These are phyloP conservation scores for Mustelus asterias DNA, from an alignment of 2,113 vertebrate species.

Conservation along the genomic window DNA sequence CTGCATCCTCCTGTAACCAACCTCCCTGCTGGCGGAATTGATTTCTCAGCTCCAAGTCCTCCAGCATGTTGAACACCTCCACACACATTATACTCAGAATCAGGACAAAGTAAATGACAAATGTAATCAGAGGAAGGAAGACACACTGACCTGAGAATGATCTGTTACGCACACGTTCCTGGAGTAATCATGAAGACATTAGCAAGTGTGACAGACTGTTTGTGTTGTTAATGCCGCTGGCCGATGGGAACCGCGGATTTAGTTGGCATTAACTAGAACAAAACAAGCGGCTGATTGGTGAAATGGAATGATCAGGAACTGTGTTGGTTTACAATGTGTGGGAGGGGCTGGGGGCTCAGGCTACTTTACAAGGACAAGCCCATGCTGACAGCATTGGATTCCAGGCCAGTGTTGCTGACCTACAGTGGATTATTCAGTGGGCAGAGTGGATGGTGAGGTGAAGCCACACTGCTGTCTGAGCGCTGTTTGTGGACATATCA, in stretches of 20 bases:
- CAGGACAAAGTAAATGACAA: not conserved
- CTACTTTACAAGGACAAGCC: not conserved
- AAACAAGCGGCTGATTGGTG: not conserved
- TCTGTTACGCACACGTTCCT: not conserved
- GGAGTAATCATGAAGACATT: not conserved
- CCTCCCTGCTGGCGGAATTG: not conserved
- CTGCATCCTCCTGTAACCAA: not conserved
- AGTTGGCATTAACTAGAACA: constrained; percentile 21
- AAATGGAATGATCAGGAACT: not conserved
- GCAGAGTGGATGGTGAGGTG: not conserved
- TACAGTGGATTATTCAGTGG: not conserved
- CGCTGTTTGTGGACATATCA: not conserved
- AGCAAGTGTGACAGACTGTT: not conserved
- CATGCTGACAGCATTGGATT: constrained; percentile 9
- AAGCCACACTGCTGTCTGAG: not conserved
- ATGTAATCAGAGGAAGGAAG: not conserved
- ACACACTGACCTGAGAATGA: not conserved
- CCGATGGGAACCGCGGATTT: not conserved
- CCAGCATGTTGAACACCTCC: not conserved
- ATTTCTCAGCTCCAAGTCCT: not conserved
- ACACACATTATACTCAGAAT: not conserved
- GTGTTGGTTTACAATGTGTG: not conserved
- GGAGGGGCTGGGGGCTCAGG: not conserved
- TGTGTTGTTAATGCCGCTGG: not conserved
- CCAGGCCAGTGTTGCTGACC: not conserved